Base-by-base conservation (phyloP, 2,797 vertebrate genomes). In the Pangasius larnaudii region DNA sequence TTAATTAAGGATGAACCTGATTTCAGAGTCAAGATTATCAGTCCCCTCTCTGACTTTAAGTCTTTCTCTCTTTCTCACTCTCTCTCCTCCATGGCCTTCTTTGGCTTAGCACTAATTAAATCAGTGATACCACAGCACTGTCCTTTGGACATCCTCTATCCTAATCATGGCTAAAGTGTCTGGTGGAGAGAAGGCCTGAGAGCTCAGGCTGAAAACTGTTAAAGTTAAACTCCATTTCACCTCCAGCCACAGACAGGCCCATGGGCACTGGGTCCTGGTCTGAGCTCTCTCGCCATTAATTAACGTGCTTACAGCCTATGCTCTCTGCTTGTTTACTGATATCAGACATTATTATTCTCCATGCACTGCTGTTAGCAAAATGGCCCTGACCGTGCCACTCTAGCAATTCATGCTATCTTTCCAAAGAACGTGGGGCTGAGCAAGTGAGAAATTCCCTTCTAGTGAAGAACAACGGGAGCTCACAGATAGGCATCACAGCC, bases 1-100 rank as follows among this genome's bases (percentile, higher is more conserved):
- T 89, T 89, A 85, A 89, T 89, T 88, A 91, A 89, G 85, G 85
- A 89, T 84, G 89, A 88, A 85, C 88, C 89, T 92, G 90, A 89
- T 90, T 91, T 91, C 88, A 88, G 84, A 61, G 67, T 88, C 42
- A 85, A 84, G 89, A 85, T 91, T 86, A 91, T 90, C 84, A 91
- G 72, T 72, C 8, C 72, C 86, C 74, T 59, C 46, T 83, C 22
- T 72, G 85, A 19, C 30, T 65, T 22, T 75, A 53, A 56, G 27
- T 77, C 63, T 81, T 30, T 81, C 72, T 58, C 8, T 86, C 79
- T 63, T 9, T 87, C 74, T 83, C 80, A 63, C 22, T 72, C n/a
- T 53, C 49, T 84, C 77, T 71, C 27, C 46, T 75, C 59, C 77
- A 63, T 86, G 51, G 65, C 80, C 53, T 80, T 87, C 86, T 51